These are phyloP conservation scores for Elanus axillaris DNA, from an alignment of 2,113 vertebrate genomes.

Conservation along the genomic window DNA sequence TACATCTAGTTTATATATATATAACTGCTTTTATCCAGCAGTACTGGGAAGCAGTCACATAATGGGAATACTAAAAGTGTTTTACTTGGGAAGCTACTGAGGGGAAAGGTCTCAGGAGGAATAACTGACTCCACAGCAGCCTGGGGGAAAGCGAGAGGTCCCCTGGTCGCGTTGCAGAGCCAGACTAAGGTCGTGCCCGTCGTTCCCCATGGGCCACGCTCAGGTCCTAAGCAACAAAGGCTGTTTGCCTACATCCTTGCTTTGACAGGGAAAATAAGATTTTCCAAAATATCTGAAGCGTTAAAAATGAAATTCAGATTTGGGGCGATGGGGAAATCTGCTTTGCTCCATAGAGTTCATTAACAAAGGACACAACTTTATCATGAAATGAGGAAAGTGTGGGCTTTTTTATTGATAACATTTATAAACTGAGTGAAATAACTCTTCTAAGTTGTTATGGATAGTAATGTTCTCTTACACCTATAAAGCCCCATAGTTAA, in stretches of 20 bases:
- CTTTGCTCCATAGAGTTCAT: not conserved
- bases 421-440: not conserved
- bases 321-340: accelerated
- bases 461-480: not conserved
- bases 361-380: not conserved
- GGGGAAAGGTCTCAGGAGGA: not conserved
- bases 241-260: not conserved
- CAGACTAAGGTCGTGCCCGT: accelerated
- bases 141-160: not conserved
- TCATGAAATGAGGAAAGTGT: not conserved
- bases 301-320: not conserved
- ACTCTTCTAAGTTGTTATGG: not conserved
- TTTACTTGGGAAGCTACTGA: not conserved
- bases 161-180: not conserved
- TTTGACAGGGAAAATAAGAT: not conserved
- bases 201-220: not conserved
- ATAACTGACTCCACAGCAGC: not conserved
- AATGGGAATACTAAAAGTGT: not conserved
- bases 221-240: not conserved
- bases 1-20: not conserved
- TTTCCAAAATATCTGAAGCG: not conserved
- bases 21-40: not conserved
- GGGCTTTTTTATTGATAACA: not conserved
- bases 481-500: not conserved
- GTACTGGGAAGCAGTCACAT: not conserved